Conservation (phyloP, 2,888 invertebrate species). For the Hyppa rectilinea region DNA sequence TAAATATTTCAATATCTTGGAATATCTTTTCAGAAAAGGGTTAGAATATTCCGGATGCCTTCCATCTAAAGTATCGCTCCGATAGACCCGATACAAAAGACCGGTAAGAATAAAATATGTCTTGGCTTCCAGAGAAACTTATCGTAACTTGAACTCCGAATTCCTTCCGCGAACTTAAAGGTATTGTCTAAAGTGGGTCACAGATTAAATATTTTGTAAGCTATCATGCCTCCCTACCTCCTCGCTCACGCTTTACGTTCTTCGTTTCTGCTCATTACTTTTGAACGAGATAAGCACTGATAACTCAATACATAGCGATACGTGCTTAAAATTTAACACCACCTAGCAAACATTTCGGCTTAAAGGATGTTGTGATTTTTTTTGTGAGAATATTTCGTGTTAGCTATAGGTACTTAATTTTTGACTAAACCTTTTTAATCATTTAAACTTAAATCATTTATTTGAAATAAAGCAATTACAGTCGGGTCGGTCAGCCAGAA, state of each 20-base stretch:
- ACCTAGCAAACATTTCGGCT: not conserved
- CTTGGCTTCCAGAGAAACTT: conserved; percentile 32
- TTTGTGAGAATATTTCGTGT: not conserved
- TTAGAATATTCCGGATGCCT: conserved; percentile 36
- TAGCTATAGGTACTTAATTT: not conserved
- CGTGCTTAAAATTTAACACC: conserved; percentile 35
- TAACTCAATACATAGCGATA: conserved; percentile 47
- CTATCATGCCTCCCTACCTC: conserved; percentile 2
- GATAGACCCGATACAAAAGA: conserved; percentile 38
- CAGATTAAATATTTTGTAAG: conserved; percentile 58
- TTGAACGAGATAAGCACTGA: conserved; percentile 54
- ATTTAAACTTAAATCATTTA: too few species aligned
- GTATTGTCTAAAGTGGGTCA: conserved; percentile 54
- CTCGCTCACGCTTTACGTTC: conserved; percentile 31
- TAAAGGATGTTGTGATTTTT: conserved; percentile 11
- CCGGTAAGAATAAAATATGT: conserved; percentile 52
- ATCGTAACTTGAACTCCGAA: conserved; percentile 39
- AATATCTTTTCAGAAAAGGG: conserved; percentile 14
- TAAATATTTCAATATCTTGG: not conserved
- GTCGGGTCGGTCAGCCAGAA: too few species aligned
- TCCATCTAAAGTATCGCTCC: conserved; percentile 35
- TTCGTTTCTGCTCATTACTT: conserved; percentile 46
- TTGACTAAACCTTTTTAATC: not conserved
- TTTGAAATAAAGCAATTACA: too few species aligned
- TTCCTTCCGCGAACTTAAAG: conserved; percentile 44